These are phyloP conservation scores for Orestias chungarensis DNA, from an alignment of 2,797 vertebrate genomes.

Conservation along the genomic window DNA sequence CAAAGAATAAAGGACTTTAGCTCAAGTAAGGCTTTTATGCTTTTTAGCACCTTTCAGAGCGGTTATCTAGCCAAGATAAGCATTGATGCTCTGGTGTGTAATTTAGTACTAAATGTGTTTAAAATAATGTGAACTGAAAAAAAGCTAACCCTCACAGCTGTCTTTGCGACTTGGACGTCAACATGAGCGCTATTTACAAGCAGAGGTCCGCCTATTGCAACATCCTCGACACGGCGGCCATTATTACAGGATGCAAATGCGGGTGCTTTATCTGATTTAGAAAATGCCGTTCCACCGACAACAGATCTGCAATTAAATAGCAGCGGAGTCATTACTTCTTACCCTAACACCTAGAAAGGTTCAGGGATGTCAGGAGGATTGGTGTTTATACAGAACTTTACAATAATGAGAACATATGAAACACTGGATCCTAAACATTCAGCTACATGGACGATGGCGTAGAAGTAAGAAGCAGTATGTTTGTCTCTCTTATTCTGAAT, in stretches of 20 bases:
- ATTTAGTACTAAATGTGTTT: conserved; percentile 7
- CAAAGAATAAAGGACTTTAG: background rate
- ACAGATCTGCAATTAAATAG: conserved; percentile 6
- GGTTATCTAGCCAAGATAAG: background rate
- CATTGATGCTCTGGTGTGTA: background rate
- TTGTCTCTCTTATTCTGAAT: conserved; percentile 9
- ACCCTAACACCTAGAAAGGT: conserved; percentile 15
- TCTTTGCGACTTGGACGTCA: background rate
- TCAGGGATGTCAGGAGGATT: background rate
- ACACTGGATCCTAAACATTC: background rate
- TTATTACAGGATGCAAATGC: background rate
- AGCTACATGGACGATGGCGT: background rate
- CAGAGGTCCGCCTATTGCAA: background rate
- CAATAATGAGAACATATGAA: background rate
- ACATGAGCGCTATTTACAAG: background rate
- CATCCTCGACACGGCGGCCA: background rate
- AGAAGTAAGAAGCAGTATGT: background rate
- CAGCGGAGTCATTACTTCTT: background rate
- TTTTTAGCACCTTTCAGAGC: background rate
- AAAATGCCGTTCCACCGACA: background rate
- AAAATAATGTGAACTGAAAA: background rate
- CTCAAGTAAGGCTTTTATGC: background rate
- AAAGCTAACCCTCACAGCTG: background rate
- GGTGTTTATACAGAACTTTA: background rate
- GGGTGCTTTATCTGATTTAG: background rate